These are phyloP conservation scores for Lomographa bimaculata DNA, from an alignment of 2,888 invertebrate species.

Conservation along the genomic window DNA sequence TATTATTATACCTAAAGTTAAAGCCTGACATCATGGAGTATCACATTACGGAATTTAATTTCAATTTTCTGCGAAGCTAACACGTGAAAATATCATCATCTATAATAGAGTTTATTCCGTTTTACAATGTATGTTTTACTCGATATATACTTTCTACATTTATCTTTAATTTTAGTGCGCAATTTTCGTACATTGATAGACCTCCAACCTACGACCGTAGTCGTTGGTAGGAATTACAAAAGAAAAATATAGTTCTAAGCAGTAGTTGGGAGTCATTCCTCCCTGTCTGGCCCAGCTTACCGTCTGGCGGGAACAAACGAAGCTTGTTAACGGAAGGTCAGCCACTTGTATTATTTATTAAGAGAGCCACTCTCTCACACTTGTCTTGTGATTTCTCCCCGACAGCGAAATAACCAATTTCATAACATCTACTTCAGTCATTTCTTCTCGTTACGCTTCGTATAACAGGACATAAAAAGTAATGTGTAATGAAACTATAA, in stretches of 20 bases:
- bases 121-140: no score
- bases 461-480: conserved; percentile 18
- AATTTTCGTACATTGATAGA: conserved; percentile 27
- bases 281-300: conserved; percentile 44
- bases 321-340: conserved; percentile 64
- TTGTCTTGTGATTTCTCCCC: conserved; percentile 23
- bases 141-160: conserved; percentile 12
- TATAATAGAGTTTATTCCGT: no score
- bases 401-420: conserved; percentile 12
- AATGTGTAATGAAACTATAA: conserved; percentile 9
- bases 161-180: conserved; percentile 20
- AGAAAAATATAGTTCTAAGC: conserved; percentile 32
- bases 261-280: conserved; percentile 40
- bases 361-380: conserved; percentile 34
- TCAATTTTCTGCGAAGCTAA: conserved; percentile 8
- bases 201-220: conserved; percentile 20
- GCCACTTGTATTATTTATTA: conserved; percentile 64
- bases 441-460: conserved; percentile 5
- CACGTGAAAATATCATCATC: conserved; percentile 15
- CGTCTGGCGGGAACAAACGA: conserved; percentile 56
- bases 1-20: no score
- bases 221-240: conserved; percentile 23
- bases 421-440: conserved; percentile 11
- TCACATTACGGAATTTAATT: no score
- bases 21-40: no score